Evolutionary conservation across 2,797 vertebrate genomes (phyloP), one percentile per base, ranked within the genome.

Genomic region (Vultur gryphus): DNA sequence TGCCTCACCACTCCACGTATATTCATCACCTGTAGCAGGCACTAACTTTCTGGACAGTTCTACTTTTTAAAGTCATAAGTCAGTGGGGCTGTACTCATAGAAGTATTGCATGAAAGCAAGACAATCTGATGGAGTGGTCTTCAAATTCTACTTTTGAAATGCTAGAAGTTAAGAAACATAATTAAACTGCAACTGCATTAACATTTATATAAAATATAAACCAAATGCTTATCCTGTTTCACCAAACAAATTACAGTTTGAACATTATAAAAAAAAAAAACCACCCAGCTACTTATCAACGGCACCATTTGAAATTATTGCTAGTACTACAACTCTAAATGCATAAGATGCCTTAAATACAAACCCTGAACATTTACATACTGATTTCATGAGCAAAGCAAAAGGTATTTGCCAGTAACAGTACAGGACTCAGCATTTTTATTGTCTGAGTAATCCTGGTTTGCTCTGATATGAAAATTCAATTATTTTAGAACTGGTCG

Each of bases 391-490:
- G 99, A 99, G 99, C 99, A 98, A 99, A 99, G 99, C 99, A 99
- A 99, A 99, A 99, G 99, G 99, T 99, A 99, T 99, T 99, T 99
- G 99, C 99, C 99, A 99, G 99, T 99, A 99, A 99, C 99, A 99
- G 99, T 98, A 99, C 99, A 99, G 98, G 99, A 99, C 99, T 99
- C 99, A 99, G 99, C 99, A 99, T 98, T 99, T 99, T 99, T 99
- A 99, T 99, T 99, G 99, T 99, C 99, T 99, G 99, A 98, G 98
- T 99, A 99, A 99, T 99, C 99, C 99, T 99, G 99, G 99, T 99
- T 99, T 95, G 98, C 99, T 99, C 99, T 99, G 99, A 99, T 99
- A 99, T 99, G 99, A 99, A 99, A 99, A 99, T 99, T 99, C 99
- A 99, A 99, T 99, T 99, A 99, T 99, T 99, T 99, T 99, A 99